Evolutionary conservation across 2,797 vertebrate genomes (phyloP), one percentile per base, ranked within the genome.

Genomic region (Carapus acus): DNA sequence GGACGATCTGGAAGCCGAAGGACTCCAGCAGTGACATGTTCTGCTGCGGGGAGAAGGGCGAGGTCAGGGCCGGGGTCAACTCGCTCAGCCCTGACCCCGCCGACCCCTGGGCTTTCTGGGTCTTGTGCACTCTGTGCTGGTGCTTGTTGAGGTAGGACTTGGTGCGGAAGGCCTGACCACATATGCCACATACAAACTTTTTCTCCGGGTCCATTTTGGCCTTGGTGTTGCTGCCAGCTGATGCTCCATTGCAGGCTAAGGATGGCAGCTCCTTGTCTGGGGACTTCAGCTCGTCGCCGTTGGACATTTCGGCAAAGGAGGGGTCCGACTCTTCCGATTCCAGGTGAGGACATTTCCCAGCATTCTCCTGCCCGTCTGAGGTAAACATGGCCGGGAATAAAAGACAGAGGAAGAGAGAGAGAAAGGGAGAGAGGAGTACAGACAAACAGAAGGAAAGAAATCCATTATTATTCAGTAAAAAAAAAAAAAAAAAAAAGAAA

Each of bases 131-230:
- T 85, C 97, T 91, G 85, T 97, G 94, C 87, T 96, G 91, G 85
- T 99, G 96, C 83, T 98, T 98, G 90, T 94, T 98, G 91, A 99
- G 92, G 85, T 99, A 98, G 87, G 94, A 97, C 87, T 96, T 98
- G 33, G 96, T 98, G 76, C 95, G 93, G 87, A 99, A 99, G 78
- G 95, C 93, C 87, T 95, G 96, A 74, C 94, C 93, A 1, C 96
- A 99, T 54, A 96, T 92, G 4, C 89, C 87, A 59, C 96, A 99
- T 17, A 81, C 90, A 81, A 96, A 96, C 77, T 96, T 97, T 88
- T 94, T 98, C 68, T 99, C 96, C 6, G 88, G 86, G 49, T 96
- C 94, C 0, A 84, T 78, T 82, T 94, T 96, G 79, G 86, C 82
- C 82, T 97, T 98, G 65, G 88, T 74, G 90, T 90, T 62, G 91